phyloP scores from a whole-genome alignment of 2,888 invertebrate genomes.

The Oxystoma pomonae region DNA sequence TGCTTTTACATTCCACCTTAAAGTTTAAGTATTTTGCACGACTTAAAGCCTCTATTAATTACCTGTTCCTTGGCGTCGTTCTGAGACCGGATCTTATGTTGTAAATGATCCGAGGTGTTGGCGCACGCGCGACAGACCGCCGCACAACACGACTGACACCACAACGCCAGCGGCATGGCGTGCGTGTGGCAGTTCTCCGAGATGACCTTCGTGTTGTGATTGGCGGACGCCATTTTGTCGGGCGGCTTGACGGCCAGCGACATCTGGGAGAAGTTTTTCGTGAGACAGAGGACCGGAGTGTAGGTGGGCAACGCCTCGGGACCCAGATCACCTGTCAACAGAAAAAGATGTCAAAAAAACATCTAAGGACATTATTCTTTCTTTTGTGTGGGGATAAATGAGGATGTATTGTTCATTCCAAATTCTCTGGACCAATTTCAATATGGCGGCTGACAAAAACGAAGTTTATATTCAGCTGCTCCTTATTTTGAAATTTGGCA shows the following conservation, averaged over 20 bases:
- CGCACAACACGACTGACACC: conserved; percentile 65
- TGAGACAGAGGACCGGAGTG: conserved; percentile 61
- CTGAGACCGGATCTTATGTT: conserved; percentile 65
- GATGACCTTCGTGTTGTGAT: conserved; percentile 35
- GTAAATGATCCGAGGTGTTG: conserved; percentile 60
- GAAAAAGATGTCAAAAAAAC: too few species aligned
- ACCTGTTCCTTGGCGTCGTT: conserved; percentile 38
- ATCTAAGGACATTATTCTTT: too few species aligned
- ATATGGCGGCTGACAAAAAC: too few species aligned
- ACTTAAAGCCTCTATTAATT: too few species aligned
- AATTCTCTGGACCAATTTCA: too few species aligned
- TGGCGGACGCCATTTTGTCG: conserved; percentile 30
- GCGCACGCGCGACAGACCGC: conserved; percentile 66
- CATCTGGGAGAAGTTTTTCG: conserved; percentile 59
- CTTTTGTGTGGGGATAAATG: too few species aligned
- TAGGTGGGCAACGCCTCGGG: conserved; percentile 66
- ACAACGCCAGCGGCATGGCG: conserved; percentile 66
- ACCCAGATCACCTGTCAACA: conserved; percentile 54
- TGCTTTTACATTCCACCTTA: too few species aligned
- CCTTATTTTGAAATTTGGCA: too few species aligned
- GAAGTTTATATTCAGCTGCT: too few species aligned
- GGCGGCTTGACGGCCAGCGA: conserved; percentile 44
- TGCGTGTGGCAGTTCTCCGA: conserved; percentile 67
- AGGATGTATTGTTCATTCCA: too few species aligned
- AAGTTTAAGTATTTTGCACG: too few species aligned